Evolutionary conservation across 2,113 vertebrate species (phyloP).

Genomic region (Anarhynchus alexandrinus): DNA sequence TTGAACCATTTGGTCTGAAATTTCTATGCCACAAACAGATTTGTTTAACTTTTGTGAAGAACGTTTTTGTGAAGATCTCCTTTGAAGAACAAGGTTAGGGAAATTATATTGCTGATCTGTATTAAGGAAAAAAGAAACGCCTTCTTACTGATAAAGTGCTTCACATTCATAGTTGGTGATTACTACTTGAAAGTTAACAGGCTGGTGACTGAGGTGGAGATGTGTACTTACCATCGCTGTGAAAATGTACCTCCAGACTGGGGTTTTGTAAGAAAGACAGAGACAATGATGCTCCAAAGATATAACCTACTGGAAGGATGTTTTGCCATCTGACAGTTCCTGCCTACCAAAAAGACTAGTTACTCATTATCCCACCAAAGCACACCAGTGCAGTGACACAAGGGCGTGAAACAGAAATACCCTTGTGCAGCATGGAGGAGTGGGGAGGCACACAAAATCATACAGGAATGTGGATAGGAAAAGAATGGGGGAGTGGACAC

Average conservation of each 20-base stretch:
- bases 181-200: neutral
- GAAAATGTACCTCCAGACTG: neutral
- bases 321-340: neutral
- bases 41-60: neutral
- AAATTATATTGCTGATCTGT: neutral
- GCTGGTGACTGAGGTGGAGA: neutral
- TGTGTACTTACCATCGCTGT: neutral
- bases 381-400: neutral
- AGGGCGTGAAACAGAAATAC: neutral
- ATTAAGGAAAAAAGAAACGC: neutral
- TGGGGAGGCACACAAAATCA: neutral
- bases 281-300: neutral
- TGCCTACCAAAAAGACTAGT: neutral
- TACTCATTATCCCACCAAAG: neutral
- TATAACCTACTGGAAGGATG: neutral
- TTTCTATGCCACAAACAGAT: neutral
- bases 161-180: neutral
- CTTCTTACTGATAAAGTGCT: neutral
- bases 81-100: neutral
- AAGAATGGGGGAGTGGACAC: neutral
- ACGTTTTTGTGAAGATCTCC: neutral
- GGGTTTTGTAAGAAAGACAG: neutral
- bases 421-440: fast-evolving
- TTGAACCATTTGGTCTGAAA: neutral
- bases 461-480: neutral